These are phyloP conservation scores for Littorina saxatilis DNA, from an alignment of 1,140 invertebrate species.

Conservation along the genomic window DNA sequence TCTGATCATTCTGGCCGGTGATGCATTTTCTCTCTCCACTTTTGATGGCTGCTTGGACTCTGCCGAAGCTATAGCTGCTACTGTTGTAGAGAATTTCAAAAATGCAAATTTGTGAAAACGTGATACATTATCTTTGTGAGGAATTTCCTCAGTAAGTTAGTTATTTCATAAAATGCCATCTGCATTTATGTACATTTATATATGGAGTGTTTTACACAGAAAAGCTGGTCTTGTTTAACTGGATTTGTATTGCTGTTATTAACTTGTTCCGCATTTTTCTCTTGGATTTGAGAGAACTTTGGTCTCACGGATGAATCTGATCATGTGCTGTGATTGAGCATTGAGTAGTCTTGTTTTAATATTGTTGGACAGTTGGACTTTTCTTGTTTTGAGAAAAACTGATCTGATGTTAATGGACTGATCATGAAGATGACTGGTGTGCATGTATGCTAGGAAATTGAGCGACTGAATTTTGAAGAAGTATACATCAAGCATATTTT, in stretches of 20 bases:
- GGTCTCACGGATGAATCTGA: too few species aligned
- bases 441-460: too few species aligned
- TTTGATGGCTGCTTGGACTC: constrained; percentile 79
- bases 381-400: too few species aligned
- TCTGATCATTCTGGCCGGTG: constrained; percentile 76
- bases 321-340: too few species aligned
- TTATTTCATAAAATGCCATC: too few species aligned
- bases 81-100: constrained; percentile 37
- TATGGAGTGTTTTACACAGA: neutral
- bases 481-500: too few species aligned
- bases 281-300: neutral
- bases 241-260: neutral
- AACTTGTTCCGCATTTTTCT: neutral
- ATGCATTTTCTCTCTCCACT: constrained; percentile 77
- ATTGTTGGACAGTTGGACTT: too few species aligned
- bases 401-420: too few species aligned
- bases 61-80: constrained; percentile 62
- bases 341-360: too few species aligned
- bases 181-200: neutral
- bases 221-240: too few species aligned
- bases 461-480: too few species aligned
- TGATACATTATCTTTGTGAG: neutral
- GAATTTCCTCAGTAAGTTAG: neutral
- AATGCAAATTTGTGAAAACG: neutral
- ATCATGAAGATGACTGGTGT: too few species aligned